A percentile compares a stretch with the other conserved stretches of the same genome.
Conservation (phyloP, 1,140 invertebrate species). For the Drosophila willistoni region DNA sequence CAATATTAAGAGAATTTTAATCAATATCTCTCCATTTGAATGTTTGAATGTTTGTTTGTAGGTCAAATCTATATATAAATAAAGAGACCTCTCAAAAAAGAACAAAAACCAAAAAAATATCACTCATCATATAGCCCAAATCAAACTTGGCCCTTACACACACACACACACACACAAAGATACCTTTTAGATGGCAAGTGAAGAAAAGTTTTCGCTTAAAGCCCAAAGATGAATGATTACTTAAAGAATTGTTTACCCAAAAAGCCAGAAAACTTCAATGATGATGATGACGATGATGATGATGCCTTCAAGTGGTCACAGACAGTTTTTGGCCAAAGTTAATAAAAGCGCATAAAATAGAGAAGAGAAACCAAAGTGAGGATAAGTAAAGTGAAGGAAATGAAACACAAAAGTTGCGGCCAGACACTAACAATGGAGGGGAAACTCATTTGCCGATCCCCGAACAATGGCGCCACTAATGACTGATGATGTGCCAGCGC, state of each 20-base stretch:
- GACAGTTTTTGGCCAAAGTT: constrained; percentile 73
- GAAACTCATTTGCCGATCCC: constrained; percentile 24
- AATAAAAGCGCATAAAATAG: constrained; percentile 75
- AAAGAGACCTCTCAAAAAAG: constrained; percentile 2
- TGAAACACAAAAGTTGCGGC: constrained; percentile 20
- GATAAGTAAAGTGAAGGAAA: not conserved
- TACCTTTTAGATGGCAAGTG: not conserved
- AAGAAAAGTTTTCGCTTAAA: constrained; percentile 35
- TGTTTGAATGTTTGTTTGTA: constrained; percentile 43
- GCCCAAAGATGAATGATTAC: constrained; percentile 74
- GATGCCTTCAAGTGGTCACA: constrained; percentile 73
- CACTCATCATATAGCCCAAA: constrained; percentile 70
- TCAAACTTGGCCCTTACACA: constrained; percentile 34
- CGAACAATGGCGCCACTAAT: constrained; percentile 79
- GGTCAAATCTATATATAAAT: constrained; percentile 58
- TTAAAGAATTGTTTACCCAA: constrained; percentile 64
- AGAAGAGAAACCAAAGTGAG: not conserved
- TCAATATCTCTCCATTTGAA: not conserved
- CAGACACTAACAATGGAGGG: constrained; percentile 62
- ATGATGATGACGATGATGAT: constrained; percentile 41
- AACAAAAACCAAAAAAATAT: constrained; percentile 29
- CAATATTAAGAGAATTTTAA: not conserved
- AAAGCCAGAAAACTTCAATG: constrained; percentile 25
- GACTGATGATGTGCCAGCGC: constrained; percentile 78
- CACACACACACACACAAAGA: not conserved